phyloP scores from a whole-genome alignment of 1,140 invertebrate species.

The Bactericera cockerelli region DNA sequence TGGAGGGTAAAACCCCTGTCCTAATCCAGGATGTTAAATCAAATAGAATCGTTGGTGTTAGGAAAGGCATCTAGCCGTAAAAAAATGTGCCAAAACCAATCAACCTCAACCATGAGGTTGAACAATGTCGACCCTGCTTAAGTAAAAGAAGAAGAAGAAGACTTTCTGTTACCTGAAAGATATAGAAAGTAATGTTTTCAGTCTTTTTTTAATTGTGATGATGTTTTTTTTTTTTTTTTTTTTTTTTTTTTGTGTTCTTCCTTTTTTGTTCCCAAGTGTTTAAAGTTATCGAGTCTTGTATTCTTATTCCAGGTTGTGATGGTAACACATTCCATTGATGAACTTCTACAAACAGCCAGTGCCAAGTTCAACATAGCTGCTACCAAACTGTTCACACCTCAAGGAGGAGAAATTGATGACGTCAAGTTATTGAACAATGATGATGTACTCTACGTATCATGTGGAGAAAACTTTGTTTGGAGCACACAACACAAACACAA shows the following conservation, averaged over 20 bases:
- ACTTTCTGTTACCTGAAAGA: no score
- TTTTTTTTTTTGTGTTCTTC: no score
- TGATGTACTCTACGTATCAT: conserved; percentile 44
- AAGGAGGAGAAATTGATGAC: conserved; percentile 48
- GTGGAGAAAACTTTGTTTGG: conserved; percentile 38
- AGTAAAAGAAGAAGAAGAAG: neutral
- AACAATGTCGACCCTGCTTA: neutral
- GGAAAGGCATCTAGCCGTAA: no score
- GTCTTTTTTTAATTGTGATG: conserved; percentile 10
- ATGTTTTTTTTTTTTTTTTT: no score
- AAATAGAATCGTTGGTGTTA: no score
- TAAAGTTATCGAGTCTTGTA: neutral
- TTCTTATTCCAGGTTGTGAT: conserved; percentile 34
- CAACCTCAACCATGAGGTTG: neutral
- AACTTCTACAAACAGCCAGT: conserved; percentile 34
- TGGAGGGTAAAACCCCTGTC: no score
- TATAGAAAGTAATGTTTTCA: no score
- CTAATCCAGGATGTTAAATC: no score
- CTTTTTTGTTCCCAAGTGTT: neutral
- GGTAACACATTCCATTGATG: conserved; percentile 37
- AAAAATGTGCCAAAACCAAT: no score
- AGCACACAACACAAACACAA: conserved; percentile 17
- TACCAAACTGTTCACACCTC: conserved; percentile 38
- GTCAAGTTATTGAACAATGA: conserved; percentile 45
- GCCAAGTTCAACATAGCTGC: conserved; percentile 36